Conservation (phyloP, 2,797 vertebrate species). For the Leptodactylus fallax region DNA sequence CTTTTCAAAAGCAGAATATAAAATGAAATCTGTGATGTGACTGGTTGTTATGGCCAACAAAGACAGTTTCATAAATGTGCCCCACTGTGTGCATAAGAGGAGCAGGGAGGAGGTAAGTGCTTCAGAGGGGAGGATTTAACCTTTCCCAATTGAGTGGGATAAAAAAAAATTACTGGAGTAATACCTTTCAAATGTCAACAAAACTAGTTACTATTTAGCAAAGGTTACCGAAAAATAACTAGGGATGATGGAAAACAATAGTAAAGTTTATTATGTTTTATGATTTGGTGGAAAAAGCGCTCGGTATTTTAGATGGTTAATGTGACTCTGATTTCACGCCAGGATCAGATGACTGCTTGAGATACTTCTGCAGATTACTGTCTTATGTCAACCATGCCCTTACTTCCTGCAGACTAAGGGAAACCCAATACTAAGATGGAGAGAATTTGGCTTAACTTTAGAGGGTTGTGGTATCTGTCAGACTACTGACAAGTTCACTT, state of each 20-base stretch:
- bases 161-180: no score
- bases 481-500: constrained; percentile 13
- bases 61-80: no score
- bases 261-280: neutral
- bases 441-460: constrained; percentile 36
- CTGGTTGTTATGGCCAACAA: no score
- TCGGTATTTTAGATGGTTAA: neutral
- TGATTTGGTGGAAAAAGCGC: neutral
- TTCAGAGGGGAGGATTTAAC: no score
- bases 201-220: no score
- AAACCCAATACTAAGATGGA: constrained; percentile 45
- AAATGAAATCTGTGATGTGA: no score
- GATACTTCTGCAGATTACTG: constrained; percentile 31
- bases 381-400: constrained; percentile 26
- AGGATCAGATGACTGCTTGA: constrained; percentile 43
- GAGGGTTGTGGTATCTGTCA: neutral
- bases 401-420: constrained; percentile 55
- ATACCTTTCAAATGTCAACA: no score
- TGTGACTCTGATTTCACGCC: constrained; percentile 1
- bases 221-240: neutral
- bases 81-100: no score
- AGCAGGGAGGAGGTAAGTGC: no score
- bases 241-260: neutral
- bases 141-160: no score
- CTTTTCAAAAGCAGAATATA: no score